A percentile compares a stretch with the other conserved stretches of the same genome.
Conservation (phyloP, 2,797 vertebrate species). For the Coracias cyanogaster region DNA sequence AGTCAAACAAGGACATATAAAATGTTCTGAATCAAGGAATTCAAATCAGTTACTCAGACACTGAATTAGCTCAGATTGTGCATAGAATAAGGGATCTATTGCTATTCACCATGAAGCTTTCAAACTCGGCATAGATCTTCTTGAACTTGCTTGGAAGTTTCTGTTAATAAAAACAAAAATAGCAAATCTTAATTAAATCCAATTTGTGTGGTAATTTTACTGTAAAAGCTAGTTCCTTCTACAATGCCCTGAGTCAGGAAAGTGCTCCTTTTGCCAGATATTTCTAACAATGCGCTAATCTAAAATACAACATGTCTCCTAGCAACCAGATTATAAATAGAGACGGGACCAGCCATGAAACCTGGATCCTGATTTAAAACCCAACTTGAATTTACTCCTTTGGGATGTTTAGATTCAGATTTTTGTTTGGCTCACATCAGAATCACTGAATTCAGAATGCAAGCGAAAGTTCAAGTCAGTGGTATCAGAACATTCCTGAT, state of each 20-base stretch:
- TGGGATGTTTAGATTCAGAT: conserved; percentile 28
- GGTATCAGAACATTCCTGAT: not conserved
- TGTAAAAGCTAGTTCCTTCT: conserved; percentile 50
- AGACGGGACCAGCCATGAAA: conserved; percentile 66
- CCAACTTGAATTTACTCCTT: conserved; percentile 48
- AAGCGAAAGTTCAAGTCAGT: not conserved
- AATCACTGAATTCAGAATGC: conserved; percentile 41
- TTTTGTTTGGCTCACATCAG: conserved; percentile 1
- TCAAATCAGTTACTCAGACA: conserved; percentile 75
- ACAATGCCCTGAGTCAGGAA: conserved; percentile 56
- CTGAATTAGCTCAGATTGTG: conserved; percentile 74
- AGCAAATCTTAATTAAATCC: conserved; percentile 66
- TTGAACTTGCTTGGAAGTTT: conserved; percentile 99
- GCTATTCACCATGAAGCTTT: conserved; percentile 95
- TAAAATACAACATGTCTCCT: conserved; percentile 74
- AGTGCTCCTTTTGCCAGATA: conserved; percentile 68
- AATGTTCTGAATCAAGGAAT: conserved; percentile 78
- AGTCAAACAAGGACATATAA: conserved; percentile 85
- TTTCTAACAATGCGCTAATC: conserved; percentile 71
- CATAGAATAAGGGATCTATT: conserved; percentile 71
- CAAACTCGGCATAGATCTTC: conserved; percentile 97
- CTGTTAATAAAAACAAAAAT: conserved; percentile 83
- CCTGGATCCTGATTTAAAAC: conserved; percentile 66
- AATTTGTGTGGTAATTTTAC: conserved; percentile 20
- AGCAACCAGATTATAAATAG: conserved; percentile 79